Percentiles rank a stretch among this genome's conserved stretches.
These are phyloP conservation scores for Chelonus formosanus DNA, from an alignment of 2,888 invertebrate genomes.

Conservation along the genomic window DNA sequence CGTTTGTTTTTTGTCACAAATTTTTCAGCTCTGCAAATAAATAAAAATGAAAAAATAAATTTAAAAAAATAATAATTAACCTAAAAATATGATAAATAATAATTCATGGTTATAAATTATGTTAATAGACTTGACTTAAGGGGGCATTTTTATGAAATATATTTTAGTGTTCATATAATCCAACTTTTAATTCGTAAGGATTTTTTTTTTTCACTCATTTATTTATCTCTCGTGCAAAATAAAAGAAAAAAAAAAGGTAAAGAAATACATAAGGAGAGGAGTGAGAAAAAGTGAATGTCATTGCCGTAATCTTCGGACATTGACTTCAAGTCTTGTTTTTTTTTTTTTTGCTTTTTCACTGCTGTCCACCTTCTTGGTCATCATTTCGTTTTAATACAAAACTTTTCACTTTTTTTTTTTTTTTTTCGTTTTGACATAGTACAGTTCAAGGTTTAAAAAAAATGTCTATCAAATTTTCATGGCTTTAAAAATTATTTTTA, in stretches of 20 bases:
- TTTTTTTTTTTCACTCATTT: not conserved
- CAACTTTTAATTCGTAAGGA: too few relatives aligned
- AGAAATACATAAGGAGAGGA: slow-evolving; percentile 52
- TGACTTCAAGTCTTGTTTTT: slow-evolving; percentile 56
- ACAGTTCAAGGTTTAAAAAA: too few relatives aligned
- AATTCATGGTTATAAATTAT: not conserved
- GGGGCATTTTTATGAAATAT: too few relatives aligned
- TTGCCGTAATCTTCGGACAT: slow-evolving; percentile 66
- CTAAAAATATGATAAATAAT: not conserved
- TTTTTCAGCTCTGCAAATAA: too few relatives aligned
- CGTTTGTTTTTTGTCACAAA: too few relatives aligned
- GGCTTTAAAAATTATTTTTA: too few relatives aligned
- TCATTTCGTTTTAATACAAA: slow-evolving; percentile 33
- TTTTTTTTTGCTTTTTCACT: slow-evolving; percentile 47
- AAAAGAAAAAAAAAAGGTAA: slow-evolving; percentile 32
- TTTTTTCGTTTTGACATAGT: slow-evolving; percentile 2
- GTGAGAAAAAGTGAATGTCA: slow-evolving; percentile 65
- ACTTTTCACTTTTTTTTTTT: slow-evolving; percentile 21
- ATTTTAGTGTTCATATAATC: too few relatives aligned
- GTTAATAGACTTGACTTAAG: too few relatives aligned
- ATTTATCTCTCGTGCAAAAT: slow-evolving; percentile 13
- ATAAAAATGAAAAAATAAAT: too few relatives aligned
- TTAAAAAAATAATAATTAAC: too few relatives aligned
- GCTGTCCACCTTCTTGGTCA: slow-evolving; percentile 29
- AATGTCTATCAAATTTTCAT: too few relatives aligned